A percentile compares a stretch with the other conserved stretches of the same genome.
Evolutionary conservation across 23 tunicate genomes (phyloP).

Genomic region (Botrylloides violaceus): DNA sequence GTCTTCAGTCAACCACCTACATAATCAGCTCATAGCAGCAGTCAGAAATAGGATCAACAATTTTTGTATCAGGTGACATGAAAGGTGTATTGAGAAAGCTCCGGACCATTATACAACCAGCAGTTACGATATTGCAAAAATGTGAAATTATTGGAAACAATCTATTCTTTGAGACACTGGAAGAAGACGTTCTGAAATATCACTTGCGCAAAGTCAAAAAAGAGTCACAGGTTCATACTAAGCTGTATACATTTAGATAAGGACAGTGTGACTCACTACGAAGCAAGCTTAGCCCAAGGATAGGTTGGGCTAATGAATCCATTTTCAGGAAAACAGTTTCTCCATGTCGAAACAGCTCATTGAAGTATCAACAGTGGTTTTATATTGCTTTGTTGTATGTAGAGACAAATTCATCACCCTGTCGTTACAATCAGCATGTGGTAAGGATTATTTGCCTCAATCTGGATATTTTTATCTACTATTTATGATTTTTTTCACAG

Average conservation of each 20-base stretch:
- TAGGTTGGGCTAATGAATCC: too few species aligned
- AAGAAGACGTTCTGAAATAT: neutral
- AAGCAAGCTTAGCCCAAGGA: too few species aligned
- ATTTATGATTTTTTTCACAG: neutral
- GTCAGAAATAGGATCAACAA: too few species aligned
- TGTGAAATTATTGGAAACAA: neutral
- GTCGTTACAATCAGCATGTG: neutral
- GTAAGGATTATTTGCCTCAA: neutral
- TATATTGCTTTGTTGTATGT: constrained; percentile 12
- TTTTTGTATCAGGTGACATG: too few species aligned
- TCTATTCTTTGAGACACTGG: neutral
- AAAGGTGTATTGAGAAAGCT: neutral
- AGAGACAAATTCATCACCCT: neutral
- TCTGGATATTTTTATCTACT: too few species aligned
- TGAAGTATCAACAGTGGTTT: neutral
- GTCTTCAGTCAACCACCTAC: too few species aligned
- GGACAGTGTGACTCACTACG: too few species aligned
- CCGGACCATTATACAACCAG: neutral
- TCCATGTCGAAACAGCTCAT: too few species aligned
- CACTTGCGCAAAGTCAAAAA: neutral
- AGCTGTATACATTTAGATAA: too few species aligned
- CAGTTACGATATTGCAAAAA: neutral
- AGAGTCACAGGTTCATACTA: neutral
- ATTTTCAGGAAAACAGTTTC: too few species aligned
- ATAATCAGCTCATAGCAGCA: too few species aligned